These are phyloP conservation scores for Gambusia affinis DNA, from an alignment of 2,113 vertebrate genomes.

Conservation along the genomic window DNA sequence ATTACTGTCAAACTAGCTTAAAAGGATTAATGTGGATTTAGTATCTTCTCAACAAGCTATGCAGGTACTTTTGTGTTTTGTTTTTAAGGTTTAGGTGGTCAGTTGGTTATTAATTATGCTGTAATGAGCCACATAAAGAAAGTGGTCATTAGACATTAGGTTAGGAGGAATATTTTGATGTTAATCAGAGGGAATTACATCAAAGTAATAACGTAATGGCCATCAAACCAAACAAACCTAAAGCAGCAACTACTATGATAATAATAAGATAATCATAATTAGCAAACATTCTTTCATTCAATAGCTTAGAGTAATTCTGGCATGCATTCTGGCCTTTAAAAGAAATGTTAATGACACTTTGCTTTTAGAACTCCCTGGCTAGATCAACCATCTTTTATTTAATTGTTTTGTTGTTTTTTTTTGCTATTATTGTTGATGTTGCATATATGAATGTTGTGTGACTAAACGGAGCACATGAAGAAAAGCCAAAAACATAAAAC, in stretches of 20 bases:
- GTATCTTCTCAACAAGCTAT: background rate
- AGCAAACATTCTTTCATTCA: background rate
- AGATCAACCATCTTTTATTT: background rate
- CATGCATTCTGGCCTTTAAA: background rate
- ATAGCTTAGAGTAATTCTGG: background rate
- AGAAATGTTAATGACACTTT: background rate
- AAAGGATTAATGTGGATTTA: background rate
- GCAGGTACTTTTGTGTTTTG: background rate
- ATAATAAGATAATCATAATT: background rate
- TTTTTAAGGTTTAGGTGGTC: background rate
- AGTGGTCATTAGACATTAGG: background rate
- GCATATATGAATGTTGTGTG: background rate
- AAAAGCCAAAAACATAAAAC: background rate
- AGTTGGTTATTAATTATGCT: background rate
- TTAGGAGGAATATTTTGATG: background rate
- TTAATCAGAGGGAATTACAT: background rate
- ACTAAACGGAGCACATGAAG: background rate
- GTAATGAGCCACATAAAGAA: background rate
- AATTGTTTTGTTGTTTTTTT: too few species aligned
- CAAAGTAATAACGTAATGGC: background rate
- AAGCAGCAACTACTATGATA: background rate
- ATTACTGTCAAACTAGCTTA: background rate
- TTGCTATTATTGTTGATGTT: background rate
- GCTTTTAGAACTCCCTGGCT: background rate
- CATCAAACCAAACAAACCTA: background rate